phyloP scores from a whole-genome alignment of 2,113 vertebrate species.

The Tiliqua scincoides region DNA sequence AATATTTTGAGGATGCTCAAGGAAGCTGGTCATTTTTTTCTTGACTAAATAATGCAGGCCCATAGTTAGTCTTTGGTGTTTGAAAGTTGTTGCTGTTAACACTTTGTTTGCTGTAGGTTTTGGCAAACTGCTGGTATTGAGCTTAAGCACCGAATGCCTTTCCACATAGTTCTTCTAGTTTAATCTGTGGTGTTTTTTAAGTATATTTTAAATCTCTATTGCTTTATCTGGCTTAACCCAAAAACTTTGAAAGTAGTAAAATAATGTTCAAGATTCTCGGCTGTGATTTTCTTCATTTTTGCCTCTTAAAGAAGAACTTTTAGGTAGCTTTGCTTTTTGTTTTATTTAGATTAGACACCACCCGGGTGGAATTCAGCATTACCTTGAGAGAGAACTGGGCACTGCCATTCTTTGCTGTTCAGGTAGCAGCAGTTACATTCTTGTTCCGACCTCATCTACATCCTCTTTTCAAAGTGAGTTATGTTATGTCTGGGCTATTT shows the following conservation, averaged over 20 bases:
- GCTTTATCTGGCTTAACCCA: background rate
- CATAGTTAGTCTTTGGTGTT: background rate
- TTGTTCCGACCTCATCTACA: conserved; percentile 85
- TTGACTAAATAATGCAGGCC: background rate
- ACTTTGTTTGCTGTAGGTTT: background rate
- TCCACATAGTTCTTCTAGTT: background rate
- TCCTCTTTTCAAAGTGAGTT: conserved; percentile 82
- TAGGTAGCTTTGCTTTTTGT: conserved; percentile 37
- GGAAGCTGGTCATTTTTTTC: background rate
- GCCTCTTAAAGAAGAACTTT: conserved; percentile 1
- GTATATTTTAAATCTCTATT: background rate
- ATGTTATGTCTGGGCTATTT: conserved; percentile 15
- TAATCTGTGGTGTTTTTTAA: background rate
- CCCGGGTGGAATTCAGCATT: conserved; percentile 96
- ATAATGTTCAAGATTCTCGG: background rate
- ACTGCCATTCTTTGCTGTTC: conserved; percentile 92
- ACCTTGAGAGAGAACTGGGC: conserved; percentile 98
- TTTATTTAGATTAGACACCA: conserved; percentile 89
- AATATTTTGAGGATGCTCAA: background rate
- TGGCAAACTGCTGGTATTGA: background rate
- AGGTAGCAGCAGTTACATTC: conserved; percentile 89
- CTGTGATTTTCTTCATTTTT: conserved; percentile 25
- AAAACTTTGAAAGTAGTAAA: background rate
- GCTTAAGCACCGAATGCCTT: background rate
- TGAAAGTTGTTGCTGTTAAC: background rate